Base-by-base conservation (phyloP, 2,888 invertebrate species). In the Parapristionchus giblindavisi region DNA sequence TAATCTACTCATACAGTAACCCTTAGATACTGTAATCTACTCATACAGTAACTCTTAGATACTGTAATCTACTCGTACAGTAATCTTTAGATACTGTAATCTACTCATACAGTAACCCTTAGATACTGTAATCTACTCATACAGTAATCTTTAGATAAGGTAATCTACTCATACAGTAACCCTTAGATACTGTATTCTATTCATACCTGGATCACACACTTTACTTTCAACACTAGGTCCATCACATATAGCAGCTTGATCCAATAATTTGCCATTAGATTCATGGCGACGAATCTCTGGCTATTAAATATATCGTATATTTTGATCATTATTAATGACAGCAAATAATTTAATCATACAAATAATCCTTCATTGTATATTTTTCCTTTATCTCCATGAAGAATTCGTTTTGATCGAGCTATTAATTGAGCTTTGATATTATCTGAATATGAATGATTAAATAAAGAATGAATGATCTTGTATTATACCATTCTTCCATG, bases 141-240 rank as follows among this genome's bases (percentile, higher is more conserved):
- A n/a, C n/a, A n/a, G n/a, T n/a, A n/a, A n/a, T n/a, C n/a, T n/a
- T n/a, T n/a, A n/a, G n/a, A n/a, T n/a, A n/a, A n/a, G n/a, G n/a
- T n/a, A n/a, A n/a, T n/a, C n/a, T n/a, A n/a, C n/a, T n/a, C n/a
- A n/a, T n/a, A n/a, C n/a, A n/a, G n/a, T n/a, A n/a, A n/a, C n/a
- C n/a, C n/a, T n/a, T n/a, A n/a, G n/a, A n/a, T n/a, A n/a, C n/a
- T n/a, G n/a, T n/a, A n/a, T n/a, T 58, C 4, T 8, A 2, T 27
- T 27, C 56, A 1, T 21, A 78, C 82, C 82, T 36, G 83, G 81
- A 73, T 83, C 83, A 38, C 83, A 83, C n/a, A 75, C 68, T 77
- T 83, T 83, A 34, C 76, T 77, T 21, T 83, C 83, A 24, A 76
- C 75, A 11, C 78, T 79, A 0, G 79, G 75, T n/a, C 83, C 83